phyloP scores from a whole-genome alignment of 2,888 invertebrate genomes.

The Xanthostigma xanthostigma region DNA sequence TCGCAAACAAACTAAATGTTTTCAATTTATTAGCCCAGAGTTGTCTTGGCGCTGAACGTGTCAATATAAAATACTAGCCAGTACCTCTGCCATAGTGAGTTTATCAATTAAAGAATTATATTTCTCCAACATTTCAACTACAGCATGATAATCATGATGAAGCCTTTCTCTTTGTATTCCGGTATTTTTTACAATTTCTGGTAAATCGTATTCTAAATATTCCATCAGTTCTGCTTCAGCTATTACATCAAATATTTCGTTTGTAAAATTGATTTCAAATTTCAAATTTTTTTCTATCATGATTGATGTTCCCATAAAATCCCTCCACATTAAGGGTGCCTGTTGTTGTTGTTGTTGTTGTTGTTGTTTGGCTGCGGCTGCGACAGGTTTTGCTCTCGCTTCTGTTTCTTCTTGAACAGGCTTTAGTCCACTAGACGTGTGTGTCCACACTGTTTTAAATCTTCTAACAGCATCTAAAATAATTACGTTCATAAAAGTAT shows the following conservation, averaged over 20 bases:
- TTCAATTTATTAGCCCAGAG: too few relatives aligned
- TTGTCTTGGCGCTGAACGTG: too few relatives aligned
- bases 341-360: slow-evolving; percentile 26
- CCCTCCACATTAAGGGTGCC: slow-evolving; percentile 51
- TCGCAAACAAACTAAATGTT: too few relatives aligned
- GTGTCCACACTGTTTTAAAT: background rate
- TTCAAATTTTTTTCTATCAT: slow-evolving; percentile 50
- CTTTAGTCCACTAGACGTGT: background rate
- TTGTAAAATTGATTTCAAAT: slow-evolving; percentile 51
- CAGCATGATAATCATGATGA: slow-evolving; percentile 46
- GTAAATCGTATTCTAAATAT: slow-evolving; percentile 44
- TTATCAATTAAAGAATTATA: slow-evolving; percentile 50
- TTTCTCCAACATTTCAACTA: slow-evolving; percentile 39
- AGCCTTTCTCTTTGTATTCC: slow-evolving; percentile 47
- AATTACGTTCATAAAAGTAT: too few relatives aligned
- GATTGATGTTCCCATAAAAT: slow-evolving; percentile 49
- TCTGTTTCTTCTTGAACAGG: slow-evolving; percentile 5
- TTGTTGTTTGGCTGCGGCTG: slow-evolving; percentile 16
- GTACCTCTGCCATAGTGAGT: slow-evolving; percentile 55
- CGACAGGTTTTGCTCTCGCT: slow-evolving; percentile 1
- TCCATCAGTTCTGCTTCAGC: slow-evolving; percentile 63
- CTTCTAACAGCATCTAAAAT: too few relatives aligned
- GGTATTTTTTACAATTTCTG: slow-evolving; percentile 34
- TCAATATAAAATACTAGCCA: background rate
- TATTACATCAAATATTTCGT: slow-evolving; percentile 48